These are phyloP conservation scores for Syndactyla subalaris DNA, from an alignment of 2,797 vertebrate genomes.

Conservation along the genomic window DNA sequence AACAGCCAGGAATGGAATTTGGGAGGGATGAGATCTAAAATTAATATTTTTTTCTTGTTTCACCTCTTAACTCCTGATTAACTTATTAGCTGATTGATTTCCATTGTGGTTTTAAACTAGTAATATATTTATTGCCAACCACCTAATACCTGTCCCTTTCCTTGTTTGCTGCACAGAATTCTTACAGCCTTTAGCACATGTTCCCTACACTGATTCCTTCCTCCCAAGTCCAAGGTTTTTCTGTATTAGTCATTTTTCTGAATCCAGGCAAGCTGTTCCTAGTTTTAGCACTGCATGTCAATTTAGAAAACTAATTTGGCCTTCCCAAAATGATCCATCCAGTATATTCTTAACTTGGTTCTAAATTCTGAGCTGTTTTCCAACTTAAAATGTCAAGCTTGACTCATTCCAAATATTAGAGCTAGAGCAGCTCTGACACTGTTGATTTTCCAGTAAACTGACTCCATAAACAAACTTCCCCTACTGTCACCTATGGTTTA, in stretches of 20 bases:
- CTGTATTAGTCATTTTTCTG: slow-evolving; percentile 54
- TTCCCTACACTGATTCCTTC: background rate
- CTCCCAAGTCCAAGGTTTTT: background rate
- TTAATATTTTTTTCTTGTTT: slow-evolving; percentile 8
- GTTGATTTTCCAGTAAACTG: slow-evolving; percentile 5
- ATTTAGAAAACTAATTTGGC: slow-evolving; percentile 18
- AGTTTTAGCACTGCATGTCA: slow-evolving; percentile 17
- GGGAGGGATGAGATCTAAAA: background rate
- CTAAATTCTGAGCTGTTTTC: background rate
- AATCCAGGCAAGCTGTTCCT: slow-evolving; percentile 36
- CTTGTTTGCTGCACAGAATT: background rate
- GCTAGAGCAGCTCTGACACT: background rate
- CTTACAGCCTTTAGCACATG: background rate
- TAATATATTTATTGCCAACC: background rate
- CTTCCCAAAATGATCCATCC: slow-evolving; percentile 20
- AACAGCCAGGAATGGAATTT: background rate
- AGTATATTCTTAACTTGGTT: slow-evolving; percentile 19
- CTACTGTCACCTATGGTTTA: background rate
- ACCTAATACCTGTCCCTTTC: background rate
- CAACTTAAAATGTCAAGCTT: slow-evolving; percentile 32
- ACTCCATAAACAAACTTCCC: background rate
- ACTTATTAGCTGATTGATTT: background rate
- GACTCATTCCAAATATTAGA: slow-evolving; percentile 37
- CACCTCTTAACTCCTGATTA: background rate
- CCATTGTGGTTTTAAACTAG: background rate